These are phyloP conservation scores for Thalpophila matura DNA, from an alignment of 2,888 invertebrate genomes.

Conservation along the genomic window DNA sequence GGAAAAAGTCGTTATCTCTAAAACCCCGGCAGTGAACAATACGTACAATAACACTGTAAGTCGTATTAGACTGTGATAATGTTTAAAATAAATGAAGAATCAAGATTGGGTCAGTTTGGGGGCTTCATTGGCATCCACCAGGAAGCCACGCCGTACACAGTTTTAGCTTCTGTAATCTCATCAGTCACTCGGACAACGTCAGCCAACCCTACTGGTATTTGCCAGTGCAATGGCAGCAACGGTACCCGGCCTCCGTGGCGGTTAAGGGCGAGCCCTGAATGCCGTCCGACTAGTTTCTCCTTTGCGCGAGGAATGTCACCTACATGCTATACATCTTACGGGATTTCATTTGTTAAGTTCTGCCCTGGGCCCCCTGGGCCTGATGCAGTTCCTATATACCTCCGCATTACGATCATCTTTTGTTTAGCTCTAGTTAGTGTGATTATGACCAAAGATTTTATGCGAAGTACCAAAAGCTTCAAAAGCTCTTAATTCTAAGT, in stretches of 20 bases:
- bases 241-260: constrained; percentile 76
- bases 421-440: background rate
- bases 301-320: constrained; percentile 83
- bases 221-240: constrained; percentile 74
- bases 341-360: constrained; percentile 63
- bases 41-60: too few relatives aligned
- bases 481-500: background rate
- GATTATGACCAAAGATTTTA: background rate
- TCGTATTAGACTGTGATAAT: too few relatives aligned
- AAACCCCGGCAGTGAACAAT: too few relatives aligned
- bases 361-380: constrained; percentile 8
- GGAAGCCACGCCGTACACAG: background rate
- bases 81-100: background rate
- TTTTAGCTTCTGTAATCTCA: constrained; percentile 26
- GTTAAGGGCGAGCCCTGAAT: constrained; percentile 86
- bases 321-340: constrained; percentile 74
- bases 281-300: constrained; percentile 86
- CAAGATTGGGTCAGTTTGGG: background rate
- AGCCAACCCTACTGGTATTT: constrained; percentile 67
- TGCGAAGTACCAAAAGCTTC: background rate
- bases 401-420: background rate
- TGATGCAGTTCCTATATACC: constrained; percentile 20
- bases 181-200: constrained; percentile 16
- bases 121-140: background rate
- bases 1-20: too few relatives aligned